Base-by-base conservation (phyloP, 1,140 invertebrate genomes). In the Papilio xuthus region DNA sequence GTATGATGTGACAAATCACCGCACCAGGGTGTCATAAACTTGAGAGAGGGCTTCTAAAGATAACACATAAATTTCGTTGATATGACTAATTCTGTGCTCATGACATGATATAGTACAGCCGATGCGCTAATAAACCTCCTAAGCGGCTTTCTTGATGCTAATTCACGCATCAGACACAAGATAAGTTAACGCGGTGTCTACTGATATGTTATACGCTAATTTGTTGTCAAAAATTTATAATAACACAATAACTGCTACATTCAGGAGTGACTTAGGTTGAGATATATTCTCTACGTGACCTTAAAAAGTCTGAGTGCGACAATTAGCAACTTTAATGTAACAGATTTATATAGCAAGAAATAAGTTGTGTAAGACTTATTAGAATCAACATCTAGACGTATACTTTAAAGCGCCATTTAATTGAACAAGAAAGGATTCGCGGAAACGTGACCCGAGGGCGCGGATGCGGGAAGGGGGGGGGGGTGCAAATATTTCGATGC, bases 81-180 rank as follows among this genome's bases (percentile, higher is more conserved):
- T 73, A 73, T 73, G 71, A 73, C 71, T 73, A 73, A 73, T 73
- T 73, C 41, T 73, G 71, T 42, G 42, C 71, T 73, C 71, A 73
- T 44, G 67, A 77, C 69, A 79, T 44, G 60, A 15, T 80, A 74
- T 50, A n/a, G 47, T 44, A 28, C 69, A 67, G 50, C 26, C n/a
- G 67, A 82, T 74, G 56, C 75, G 78, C 32, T 80, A 74, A 79
- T 84, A 78, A 78, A 63, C 76, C 56, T 73, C 26, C 67, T 79
- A 77, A 81, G 80, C 78, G 74, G 69, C 71, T 81, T 72, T 80
- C 63, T 74, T 81, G 79, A 79, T 79, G 69, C 83, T 85, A 83
- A 85, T 85, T 84, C 84, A 78, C 78, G 82, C 78, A 81, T 81
- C 81, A 80, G 70, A 47, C 72, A 37, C 69, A 60, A 81, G 84